Evolutionary conservation across 2,113 vertebrate genomes (phyloP).

Genomic region (Mola mola): DNA sequence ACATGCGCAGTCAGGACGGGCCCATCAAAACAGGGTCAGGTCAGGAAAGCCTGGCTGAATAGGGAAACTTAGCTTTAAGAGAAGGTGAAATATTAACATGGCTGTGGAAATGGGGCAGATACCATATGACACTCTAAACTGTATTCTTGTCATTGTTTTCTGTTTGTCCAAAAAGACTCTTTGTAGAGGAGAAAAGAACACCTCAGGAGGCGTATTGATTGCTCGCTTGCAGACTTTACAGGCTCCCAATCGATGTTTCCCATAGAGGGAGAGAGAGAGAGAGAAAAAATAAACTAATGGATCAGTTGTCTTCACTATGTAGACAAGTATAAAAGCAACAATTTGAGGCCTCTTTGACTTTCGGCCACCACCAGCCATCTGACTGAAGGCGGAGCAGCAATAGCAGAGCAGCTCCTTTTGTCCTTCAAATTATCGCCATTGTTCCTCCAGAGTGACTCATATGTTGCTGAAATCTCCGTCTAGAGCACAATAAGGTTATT

Average conservation of each 20-base stretch:
- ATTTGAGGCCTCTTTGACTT: constrained; percentile 45
- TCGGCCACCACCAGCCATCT: constrained; percentile 6
- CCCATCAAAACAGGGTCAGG: constrained; percentile 38
- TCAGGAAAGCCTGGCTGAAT: background rate
- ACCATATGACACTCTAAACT: background rate
- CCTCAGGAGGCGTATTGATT: constrained; percentile 45
- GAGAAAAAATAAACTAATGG: background rate
- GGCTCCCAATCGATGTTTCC: constrained; percentile 47
- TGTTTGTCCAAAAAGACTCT: constrained; percentile 6
- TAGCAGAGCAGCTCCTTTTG: constrained; percentile 39
- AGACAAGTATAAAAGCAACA: constrained; percentile 29
- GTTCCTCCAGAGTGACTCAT: constrained; percentile 57
- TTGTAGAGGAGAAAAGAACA: constrained; percentile 40
- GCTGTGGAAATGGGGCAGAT: background rate
- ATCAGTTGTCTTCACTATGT: constrained; percentile 1
- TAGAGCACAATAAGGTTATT: constrained; percentile 12
- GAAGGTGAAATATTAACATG: background rate
- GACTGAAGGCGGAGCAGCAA: constrained; percentile 3
- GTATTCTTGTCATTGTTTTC: background rate
- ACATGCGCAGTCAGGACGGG: constrained; percentile 17
- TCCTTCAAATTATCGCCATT: constrained; percentile 55
- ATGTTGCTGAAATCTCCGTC: constrained; percentile 35
- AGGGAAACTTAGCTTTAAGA: background rate
- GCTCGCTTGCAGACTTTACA: constrained; percentile 29
- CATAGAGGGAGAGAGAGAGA: constrained; percentile 12